Conservation (phyloP, 2,113 vertebrate genomes). For the Stigmatopora argus region DNA sequence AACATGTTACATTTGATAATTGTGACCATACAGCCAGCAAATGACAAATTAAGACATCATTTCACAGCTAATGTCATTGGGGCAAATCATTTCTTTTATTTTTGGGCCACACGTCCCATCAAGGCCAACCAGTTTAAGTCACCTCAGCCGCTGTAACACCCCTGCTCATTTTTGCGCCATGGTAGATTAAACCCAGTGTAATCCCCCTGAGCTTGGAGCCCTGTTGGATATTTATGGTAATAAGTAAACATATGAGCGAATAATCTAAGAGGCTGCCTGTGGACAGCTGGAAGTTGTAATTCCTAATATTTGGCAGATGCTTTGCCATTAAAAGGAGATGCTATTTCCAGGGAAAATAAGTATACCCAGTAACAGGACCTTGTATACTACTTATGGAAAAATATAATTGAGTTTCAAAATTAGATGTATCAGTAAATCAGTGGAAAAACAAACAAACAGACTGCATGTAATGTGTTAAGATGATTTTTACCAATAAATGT, state of each 20-base stretch:
- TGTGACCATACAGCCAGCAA: constrained; percentile 18
- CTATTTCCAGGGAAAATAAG: constrained; percentile 38
- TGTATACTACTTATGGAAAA: not conserved
- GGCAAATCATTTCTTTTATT: constrained; percentile 47
- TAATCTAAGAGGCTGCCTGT: constrained; percentile 51
- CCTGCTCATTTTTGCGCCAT: constrained; percentile 67
- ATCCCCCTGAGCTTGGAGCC: constrained; percentile 57
- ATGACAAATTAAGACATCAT: constrained; percentile 47
- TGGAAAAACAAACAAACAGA: not conserved
- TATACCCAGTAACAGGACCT: not conserved
- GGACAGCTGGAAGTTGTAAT: constrained; percentile 50
- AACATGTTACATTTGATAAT: not conserved
- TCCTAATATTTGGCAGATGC: constrained; percentile 42
- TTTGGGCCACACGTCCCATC: constrained; percentile 57
- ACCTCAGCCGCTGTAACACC: constrained; percentile 59
- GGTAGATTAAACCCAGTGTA: constrained; percentile 64
- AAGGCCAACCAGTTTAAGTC: constrained; percentile 59
- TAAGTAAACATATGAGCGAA: constrained; percentile 70
- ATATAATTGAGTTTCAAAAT: not conserved
- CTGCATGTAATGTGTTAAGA: not conserved
- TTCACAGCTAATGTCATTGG: constrained; percentile 28
- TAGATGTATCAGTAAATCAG: not conserved
- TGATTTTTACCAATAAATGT: constrained; percentile 11
- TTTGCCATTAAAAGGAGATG: constrained; percentile 37
- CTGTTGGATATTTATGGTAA: constrained; percentile 63